phyloP scores from a whole-genome alignment of 2,888 invertebrate genomes.

The Tridacna gigas region DNA sequence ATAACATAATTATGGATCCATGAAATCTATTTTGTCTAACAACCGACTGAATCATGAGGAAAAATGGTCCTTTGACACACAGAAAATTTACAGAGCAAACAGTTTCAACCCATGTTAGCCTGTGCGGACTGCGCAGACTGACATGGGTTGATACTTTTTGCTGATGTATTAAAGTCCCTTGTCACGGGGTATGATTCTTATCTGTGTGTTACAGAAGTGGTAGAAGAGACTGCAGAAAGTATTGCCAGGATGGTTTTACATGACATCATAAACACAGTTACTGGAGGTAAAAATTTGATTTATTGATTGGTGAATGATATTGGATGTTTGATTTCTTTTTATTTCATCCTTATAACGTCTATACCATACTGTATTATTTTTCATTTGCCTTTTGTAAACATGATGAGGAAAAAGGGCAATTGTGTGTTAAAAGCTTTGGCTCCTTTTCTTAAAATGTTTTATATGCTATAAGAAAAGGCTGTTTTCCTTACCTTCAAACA shows the following conservation, averaged over 20 bases:
- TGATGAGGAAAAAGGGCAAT: not conserved
- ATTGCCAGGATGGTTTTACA: constrained; percentile 66
- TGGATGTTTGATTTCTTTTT: not conserved
- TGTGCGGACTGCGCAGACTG: not conserved
- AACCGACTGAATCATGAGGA: too few relatives aligned
- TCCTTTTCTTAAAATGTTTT: too few relatives aligned
- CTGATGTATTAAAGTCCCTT: not conserved
- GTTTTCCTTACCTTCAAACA: too few relatives aligned
- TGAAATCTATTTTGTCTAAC: too few relatives aligned
- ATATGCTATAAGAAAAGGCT: too few relatives aligned
- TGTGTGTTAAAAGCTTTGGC: too few relatives aligned
- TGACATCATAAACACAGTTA: constrained; percentile 62
- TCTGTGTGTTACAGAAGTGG: constrained; percentile 39
- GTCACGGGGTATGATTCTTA: not conserved
- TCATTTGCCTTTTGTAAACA: too few relatives aligned
- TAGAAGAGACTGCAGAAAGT: constrained; percentile 63
- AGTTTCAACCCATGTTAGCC: too few relatives aligned
- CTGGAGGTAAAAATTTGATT: not conserved
- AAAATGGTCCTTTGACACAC: too few relatives aligned
- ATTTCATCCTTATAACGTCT: not conserved
- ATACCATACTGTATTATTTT: too few relatives aligned
- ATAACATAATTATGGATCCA: too few relatives aligned
- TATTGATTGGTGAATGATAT: not conserved
- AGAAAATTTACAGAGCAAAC: too few relatives aligned
- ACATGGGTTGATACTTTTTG: not conserved